These are phyloP conservation scores for Lasiurus borealis DNA, from an alignment of 2,113 vertebrate genomes.

Conservation along the genomic window DNA sequence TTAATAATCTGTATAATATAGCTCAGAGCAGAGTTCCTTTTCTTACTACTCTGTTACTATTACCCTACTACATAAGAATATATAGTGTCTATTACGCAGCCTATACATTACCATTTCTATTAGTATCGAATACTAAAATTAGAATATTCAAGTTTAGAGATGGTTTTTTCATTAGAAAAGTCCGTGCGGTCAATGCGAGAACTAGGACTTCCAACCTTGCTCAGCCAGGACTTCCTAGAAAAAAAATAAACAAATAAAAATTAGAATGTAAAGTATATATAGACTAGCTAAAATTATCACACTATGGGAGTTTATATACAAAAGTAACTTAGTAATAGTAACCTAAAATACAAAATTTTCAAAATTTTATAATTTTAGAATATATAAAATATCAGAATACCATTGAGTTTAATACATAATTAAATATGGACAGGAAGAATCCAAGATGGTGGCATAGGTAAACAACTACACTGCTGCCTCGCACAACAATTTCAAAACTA, in stretches of 20 bases:
- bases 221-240: constrained; percentile 93
- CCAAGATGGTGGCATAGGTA: too few relatives aligned
- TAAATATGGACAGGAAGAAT: constrained; percentile 4
- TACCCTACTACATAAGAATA: constrained; percentile 33
- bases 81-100: constrained; percentile 13
- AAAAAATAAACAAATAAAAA: constrained; percentile 60
- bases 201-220: constrained; percentile 92
- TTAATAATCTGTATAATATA: constrained; percentile 46
- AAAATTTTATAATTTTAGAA: too few relatives aligned
- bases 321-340: background rate
- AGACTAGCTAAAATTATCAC: background rate
- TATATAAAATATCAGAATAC: background rate
- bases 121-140: constrained; percentile 93
- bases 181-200: constrained; percentile 90
- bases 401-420: constrained; percentile 44
- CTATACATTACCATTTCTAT: constrained; percentile 47
- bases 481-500: too few relatives aligned
- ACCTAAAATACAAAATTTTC: background rate
- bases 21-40: constrained; percentile 65
- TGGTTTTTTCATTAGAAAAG: constrained; percentile 92
- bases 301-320: background rate
- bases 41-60: constrained; percentile 44
- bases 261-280: background rate
- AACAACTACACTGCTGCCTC: too few relatives aligned
- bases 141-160: constrained; percentile 91